Percentiles rank a stretch among this genome's conserved stretches.
Conservation (phyloP, 2,888 invertebrate species). For the Eremobia ochroleuca region DNA sequence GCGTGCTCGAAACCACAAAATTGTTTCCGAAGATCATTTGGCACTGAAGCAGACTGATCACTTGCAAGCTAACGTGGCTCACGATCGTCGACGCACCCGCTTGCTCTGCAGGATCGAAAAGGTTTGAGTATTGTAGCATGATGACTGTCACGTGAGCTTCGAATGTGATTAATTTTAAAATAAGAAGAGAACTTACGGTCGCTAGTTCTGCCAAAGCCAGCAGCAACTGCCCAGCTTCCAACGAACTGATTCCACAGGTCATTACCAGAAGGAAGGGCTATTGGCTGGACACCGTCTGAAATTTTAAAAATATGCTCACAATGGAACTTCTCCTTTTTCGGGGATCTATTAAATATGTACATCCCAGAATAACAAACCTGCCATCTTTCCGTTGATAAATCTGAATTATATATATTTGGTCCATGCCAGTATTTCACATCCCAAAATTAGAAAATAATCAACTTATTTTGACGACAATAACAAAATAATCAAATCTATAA, state of each 20-base stretch:
- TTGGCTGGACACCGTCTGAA: conserved; percentile 74
- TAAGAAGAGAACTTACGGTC: conserved; percentile 73
- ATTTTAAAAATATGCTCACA: conserved; percentile 19
- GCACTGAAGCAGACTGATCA: conserved; percentile 73
- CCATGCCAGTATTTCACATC: background rate
- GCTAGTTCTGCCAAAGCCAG: conserved; percentile 79
- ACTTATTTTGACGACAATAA: background rate
- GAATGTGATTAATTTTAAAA: background rate
- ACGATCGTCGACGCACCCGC: conserved; percentile 68
- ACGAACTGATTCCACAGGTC: conserved; percentile 72
- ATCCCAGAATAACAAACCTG: background rate
- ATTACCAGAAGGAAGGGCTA: conserved; percentile 69
- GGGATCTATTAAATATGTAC: background rate
- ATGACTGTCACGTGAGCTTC: background rate
- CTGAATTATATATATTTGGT: background rate
- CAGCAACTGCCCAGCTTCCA: conserved; percentile 75
- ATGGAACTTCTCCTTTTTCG: background rate
- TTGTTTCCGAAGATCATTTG: conserved; percentile 64
- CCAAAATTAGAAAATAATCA: background rate
- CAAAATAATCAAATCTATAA: background rate
- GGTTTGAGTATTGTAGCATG: background rate
- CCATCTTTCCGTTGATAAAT: no score
- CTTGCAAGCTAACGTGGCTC: conserved; percentile 75
- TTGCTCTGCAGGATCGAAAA: conserved; percentile 67
- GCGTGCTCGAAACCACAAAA: conserved; percentile 69